A percentile compares a stretch with the other conserved stretches of the same genome.
phyloP scores from a whole-genome alignment of 2,888 invertebrate species.

The Drosophila sordidapex region DNA sequence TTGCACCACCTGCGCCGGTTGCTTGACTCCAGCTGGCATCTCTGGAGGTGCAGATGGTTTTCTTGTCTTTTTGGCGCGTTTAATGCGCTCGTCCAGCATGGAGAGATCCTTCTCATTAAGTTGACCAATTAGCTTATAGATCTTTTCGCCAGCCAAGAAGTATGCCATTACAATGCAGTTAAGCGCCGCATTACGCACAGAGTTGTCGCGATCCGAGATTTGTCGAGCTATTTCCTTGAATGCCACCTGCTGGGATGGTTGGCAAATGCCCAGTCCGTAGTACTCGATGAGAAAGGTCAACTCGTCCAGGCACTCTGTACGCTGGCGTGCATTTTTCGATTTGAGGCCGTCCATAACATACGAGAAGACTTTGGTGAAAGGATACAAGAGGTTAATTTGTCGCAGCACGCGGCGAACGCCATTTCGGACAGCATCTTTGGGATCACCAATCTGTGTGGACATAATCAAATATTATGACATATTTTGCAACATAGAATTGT shows the following conservation, averaged over 20 bases:
- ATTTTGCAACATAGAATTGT: neutral
- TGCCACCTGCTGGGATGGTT: slow-evolving; percentile 91
- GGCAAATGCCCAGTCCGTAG: slow-evolving; percentile 93
- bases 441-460: slow-evolving; percentile 92
- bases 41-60: slow-evolving; percentile 83
- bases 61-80: slow-evolving; percentile 91
- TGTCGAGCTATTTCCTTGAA: slow-evolving; percentile 95
- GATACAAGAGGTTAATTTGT: slow-evolving; percentile 93
- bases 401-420: slow-evolving; percentile 94
- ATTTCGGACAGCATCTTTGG: slow-evolving; percentile 97
- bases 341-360: slow-evolving; percentile 97
- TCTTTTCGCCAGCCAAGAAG: slow-evolving; percentile 93
- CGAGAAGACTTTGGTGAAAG: slow-evolving; percentile 94
- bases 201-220: slow-evolving; percentile 98
- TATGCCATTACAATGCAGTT: slow-evolving; percentile 97
- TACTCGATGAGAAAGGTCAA: slow-evolving; percentile 93
- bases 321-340: slow-evolving; percentile 98
- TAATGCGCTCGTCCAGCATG: slow-evolving; percentile 97
- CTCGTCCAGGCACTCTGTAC: slow-evolving; percentile 98
- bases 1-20: slow-evolving; percentile 62
- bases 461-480: slow-evolving; percentile 3
- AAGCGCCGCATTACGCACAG: slow-evolving; percentile 97
- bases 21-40: slow-evolving; percentile 78
- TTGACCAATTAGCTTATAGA: slow-evolving; percentile 96
- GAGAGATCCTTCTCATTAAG: slow-evolving; percentile 97